These are phyloP conservation scores for Euura lappo DNA, from an alignment of 1,140 invertebrate genomes.

Conservation along the genomic window DNA sequence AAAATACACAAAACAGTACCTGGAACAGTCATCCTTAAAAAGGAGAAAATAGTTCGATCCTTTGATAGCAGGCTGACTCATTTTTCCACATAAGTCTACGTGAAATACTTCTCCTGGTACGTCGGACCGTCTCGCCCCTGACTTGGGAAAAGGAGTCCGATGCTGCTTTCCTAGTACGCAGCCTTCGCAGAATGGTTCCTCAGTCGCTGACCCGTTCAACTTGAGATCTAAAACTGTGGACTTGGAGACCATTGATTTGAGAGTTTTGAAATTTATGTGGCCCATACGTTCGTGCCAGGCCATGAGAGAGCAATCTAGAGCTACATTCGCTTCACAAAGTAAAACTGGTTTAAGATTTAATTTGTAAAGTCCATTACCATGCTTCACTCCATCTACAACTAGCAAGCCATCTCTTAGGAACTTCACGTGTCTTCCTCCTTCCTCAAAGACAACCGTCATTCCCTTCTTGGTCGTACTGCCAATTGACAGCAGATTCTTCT, in stretches of 20 bases:
- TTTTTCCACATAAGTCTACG: slow-evolving; percentile 28
- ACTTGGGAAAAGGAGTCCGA: slow-evolving; percentile 33
- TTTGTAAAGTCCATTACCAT: background rate
- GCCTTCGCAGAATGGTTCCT: slow-evolving; percentile 24
- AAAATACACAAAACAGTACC: slow-evolving; percentile 40
- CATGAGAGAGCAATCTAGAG: background rate
- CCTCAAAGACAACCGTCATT: background rate
- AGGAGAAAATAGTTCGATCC: slow-evolving; percentile 26
- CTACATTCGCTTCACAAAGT: background rate
- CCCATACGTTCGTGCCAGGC: slow-evolving; percentile 5
- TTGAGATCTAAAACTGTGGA: slow-evolving; percentile 5
- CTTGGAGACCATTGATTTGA: background rate
- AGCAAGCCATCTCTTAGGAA: slow-evolving; percentile 23
- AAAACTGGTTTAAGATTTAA: background rate
- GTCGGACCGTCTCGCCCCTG: slow-evolving; percentile 18
- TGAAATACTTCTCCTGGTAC: slow-evolving; percentile 18
- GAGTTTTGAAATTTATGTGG: slow-evolving; percentile 11
- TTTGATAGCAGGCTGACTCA: slow-evolving; percentile 12
- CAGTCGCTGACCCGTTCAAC: background rate
- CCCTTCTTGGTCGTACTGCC: background rate
- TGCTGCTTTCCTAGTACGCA: slow-evolving; percentile 41
- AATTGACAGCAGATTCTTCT: background rate
- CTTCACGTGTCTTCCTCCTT: slow-evolving; percentile 11
- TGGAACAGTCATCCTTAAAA: slow-evolving; percentile 43
- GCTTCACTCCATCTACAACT: slow-evolving; percentile 22